Percentiles rank a stretch among this genome's conserved stretches.
Conservation (phyloP, 1,140 invertebrate species). For the Hormaphis cornu region DNA sequence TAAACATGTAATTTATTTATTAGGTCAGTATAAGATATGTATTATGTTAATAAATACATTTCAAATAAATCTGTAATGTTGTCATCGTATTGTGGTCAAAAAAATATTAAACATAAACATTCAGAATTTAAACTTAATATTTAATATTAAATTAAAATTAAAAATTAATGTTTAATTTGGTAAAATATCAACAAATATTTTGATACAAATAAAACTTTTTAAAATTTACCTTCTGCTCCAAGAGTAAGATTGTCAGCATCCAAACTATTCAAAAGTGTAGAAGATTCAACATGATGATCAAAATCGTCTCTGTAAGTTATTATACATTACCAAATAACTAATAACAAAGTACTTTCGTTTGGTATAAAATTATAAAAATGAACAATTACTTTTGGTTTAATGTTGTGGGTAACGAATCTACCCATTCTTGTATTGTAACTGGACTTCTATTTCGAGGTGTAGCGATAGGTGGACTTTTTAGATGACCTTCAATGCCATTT, state of each 20-base stretch:
- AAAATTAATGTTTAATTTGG: too few species aligned
- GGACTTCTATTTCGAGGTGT: slow-evolving; percentile 40
- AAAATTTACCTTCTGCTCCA: slow-evolving; percentile 40
- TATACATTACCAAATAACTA: not conserved
- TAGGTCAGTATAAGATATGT: too few species aligned
- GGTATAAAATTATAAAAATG: not conserved
- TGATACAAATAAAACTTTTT: too few species aligned
- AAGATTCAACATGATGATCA: slow-evolving; percentile 10
- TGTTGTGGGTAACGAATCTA: slow-evolving; percentile 39
- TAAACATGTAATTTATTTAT: too few species aligned
- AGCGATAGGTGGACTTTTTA: slow-evolving; percentile 1
- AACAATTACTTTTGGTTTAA: slow-evolving; percentile 21
- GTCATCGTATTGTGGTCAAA: too few species aligned
- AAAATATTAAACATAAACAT: too few species aligned
- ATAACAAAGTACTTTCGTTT: not conserved
- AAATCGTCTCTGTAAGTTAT: slow-evolving; percentile 33
- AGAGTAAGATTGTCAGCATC: slow-evolving; percentile 39
- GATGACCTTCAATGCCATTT: not conserved
- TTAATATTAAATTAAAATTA: too few species aligned
- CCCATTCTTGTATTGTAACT: slow-evolving; percentile 41
- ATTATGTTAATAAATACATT: too few species aligned
- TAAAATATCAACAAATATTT: too few species aligned
- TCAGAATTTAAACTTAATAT: too few species aligned
- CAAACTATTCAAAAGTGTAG: not conserved
- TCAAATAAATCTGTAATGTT: too few species aligned